Evolutionary conservation across 1,140 invertebrate genomes (phyloP), one percentile per base, ranked within the genome.

Genomic region (Uloborus diversus): DNA sequence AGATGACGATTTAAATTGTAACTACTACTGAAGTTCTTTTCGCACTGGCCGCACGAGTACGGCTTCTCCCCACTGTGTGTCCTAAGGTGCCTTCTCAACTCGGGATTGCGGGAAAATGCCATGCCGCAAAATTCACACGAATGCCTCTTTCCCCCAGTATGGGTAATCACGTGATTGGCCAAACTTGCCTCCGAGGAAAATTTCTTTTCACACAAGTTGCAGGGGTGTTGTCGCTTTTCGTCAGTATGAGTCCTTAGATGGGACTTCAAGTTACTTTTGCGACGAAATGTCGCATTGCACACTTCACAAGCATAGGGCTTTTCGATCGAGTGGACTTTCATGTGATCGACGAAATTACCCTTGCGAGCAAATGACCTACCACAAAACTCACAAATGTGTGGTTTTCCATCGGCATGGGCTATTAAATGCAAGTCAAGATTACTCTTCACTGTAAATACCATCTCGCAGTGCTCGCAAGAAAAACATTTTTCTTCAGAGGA

Each of bases 111-210:
- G 0, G 13, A 7, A 61, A 61, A 61, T 9, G 30, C 27, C 27
- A 28, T 32, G 7, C 57, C 25, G 4, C 27, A 30, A 4, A 9
- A 9, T 27, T 13, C 57, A 61, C 57, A 14, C n/a, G 0, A 9
- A 61, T 25, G 57, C 11, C 9, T 0, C 83, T 96, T 94, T 85
- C 97, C 95, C 4, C 95, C 95, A 0, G 95, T 97, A 86, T 98
- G 96, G 33, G 96, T 88, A 11, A 95, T 88, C 89, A 96, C 93
- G 85, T 98, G 96, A 0, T 94, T 96, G 86, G 96, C 97, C 37
- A 97, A 87, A 84, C 23, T n/a, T n/a, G 17, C 23, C 1, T 53
- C 17, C 20, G 9, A 7, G 5, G n/a, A 14, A 20, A 53, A 53
- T 53, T 5, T 20, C 23, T 53, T 53, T 7, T n/a, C 7, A 53